Evolutionary conservation across 2,888 invertebrate species (phyloP), one percentile per base, ranked within the genome.

Genomic region (Cephus pulcher): DNA sequence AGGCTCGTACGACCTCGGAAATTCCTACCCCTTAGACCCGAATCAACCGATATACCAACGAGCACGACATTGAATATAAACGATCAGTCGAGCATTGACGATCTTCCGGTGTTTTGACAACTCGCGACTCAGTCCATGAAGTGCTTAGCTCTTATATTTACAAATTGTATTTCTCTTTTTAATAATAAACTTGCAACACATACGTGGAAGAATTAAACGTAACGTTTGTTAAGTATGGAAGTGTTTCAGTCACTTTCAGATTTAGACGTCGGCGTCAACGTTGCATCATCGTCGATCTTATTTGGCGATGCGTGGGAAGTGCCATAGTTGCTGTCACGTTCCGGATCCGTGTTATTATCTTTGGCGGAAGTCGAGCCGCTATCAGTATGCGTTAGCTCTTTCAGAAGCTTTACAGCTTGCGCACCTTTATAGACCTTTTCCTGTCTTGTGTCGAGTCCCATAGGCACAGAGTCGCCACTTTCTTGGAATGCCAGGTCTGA

Each of bases 401-500:
- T 73, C 23, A 83, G 78, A 12, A 77, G 79, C 35, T 81, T 76
- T 23, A 83, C 34, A 4, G 89, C 89, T 12, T 88, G 69, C 1
- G 32, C 34, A 0, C 90, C 89, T 23, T 75, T 85, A 75, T 82
- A 88, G 34, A 86, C 75, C 77, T 86, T 88, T 78, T 84, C 34
- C 30, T 80, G 82, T 6, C 81, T 81, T 4, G 82, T 86, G 40
- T 89, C 89, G 75, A 89, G 79, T 4, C 86, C 84, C 15, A 79
- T 37, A 4, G 86, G 85, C 12, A 84, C 80, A 3, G 76, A 32
- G 71, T 89, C 89, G n/a, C 89, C 89, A 11, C 78, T 70, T 79
- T 89, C 84, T 76, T 86, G 87, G 76, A 84, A 89, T 4, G 86
- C 89, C 69, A 80, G 80, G 79, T 89, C 90, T 69, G 89, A 89